Evolutionary conservation across 2,888 invertebrate genomes (phyloP).

Genomic region (Arctia plantaginis): DNA sequence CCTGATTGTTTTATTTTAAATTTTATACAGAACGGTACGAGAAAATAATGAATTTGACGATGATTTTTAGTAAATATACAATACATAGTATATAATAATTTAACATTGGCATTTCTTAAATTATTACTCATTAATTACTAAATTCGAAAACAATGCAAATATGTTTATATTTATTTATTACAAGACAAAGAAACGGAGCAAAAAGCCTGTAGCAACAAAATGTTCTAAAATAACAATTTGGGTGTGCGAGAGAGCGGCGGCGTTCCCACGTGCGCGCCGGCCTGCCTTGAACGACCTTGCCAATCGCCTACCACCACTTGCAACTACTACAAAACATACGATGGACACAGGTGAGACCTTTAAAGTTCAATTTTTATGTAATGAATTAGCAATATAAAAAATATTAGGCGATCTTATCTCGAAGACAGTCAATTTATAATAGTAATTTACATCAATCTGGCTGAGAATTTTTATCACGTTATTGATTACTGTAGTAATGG

Average conservation of each 20-base stretch:
- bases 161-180: background rate
- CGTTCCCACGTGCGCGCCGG: slow-evolving; percentile 75
- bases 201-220: slow-evolving; percentile 35
- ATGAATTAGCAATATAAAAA: background rate
- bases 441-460: no score
- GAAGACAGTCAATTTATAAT: no score
- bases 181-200: slow-evolving; percentile 23
- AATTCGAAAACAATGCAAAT: background rate
- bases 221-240: slow-evolving; percentile 49
- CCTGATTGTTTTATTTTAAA: no score
- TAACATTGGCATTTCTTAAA: background rate
- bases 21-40: no score
- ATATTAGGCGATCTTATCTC: no score
- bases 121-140: slow-evolving; percentile 4
- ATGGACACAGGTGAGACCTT: slow-evolving; percentile 27
- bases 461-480: no score
- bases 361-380: background rate
- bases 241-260: slow-evolving; percentile 49
- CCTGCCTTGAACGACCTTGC: slow-evolving; percentile 85
- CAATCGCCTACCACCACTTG: slow-evolving; percentile 64
- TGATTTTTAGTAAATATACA: background rate
- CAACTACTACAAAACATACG: slow-evolving; percentile 46
- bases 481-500: no score
- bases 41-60: no score
- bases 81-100: no score